Base-by-base conservation (phyloP, 1,140 invertebrate genomes). In the Heliconius hewitsoni region DNA sequence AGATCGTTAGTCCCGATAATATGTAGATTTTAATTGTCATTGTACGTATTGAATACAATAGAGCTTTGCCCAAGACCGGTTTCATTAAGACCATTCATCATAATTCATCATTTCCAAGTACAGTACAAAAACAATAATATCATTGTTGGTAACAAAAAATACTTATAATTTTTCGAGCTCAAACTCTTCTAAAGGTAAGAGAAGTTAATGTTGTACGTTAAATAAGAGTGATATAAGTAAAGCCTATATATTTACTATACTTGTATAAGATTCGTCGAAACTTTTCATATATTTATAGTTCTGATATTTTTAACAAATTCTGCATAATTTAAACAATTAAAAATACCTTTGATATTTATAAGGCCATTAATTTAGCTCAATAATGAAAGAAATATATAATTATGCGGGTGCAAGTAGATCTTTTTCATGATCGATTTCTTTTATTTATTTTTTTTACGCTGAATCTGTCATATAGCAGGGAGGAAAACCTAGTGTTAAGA, bases 21-120 rank as follows among this genome's bases (percentile, higher is more conserved):
- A 55, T 55, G 13, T 23, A 39, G 60, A 76, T 70, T 66, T 42
- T 2, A 66, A 66, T 8, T 66, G 74, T 76, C 74, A 76, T 46
- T 5, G 50, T 76, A n/a, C 19, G 55, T 23, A 57, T n/a, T 23
- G 8, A 57, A 57, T 19, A 57, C n/a, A 57, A 57, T 19, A 23
- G 18, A 57, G 6, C 55, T 9, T 2, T 3, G 55, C 55, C 55
- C 3, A 8, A 57, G 55, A 8, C 8, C 55, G n/a, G 76, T 73
- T 9, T 71, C 50, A 52, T 78, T 46, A 78, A 73, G 55, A 46
- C 27, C 71, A 73, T 73, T 30, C n/a, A 78, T 73, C 77, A 66
- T 34, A 73, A 73, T 78, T 66, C 50, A 73, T 78, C 50, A 78
- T 74, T 72, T 42, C 71, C 66, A 66, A 78, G 74, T 73, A 73